Evolutionary conservation across 2,888 invertebrate species (phyloP).

Genomic region (Pristionchus fissidentatus): DNA sequence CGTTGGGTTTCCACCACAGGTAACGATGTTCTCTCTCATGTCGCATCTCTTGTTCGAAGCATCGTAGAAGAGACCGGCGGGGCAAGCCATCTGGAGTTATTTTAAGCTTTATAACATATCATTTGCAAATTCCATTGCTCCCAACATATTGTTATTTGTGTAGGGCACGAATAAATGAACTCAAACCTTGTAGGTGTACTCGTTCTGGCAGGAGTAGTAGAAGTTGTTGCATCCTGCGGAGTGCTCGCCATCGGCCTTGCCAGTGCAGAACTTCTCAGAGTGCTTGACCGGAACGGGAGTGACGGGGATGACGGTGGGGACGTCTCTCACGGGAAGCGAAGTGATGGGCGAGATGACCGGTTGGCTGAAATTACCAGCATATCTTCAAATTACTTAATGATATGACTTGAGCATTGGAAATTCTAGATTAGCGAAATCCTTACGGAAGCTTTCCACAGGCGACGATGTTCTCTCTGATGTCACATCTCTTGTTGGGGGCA

Average conservation of each 20-base stretch:
- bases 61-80: slow-evolving; percentile 53
- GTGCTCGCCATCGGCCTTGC: slow-evolving; percentile 27
- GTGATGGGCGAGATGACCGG: slow-evolving; percentile 46
- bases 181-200: slow-evolving; percentile 35
- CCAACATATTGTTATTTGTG: too few relatives aligned
- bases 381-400: too few relatives aligned
- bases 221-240: background rate
- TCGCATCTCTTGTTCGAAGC: slow-evolving; percentile 49
- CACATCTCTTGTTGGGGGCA: slow-evolving; percentile 46
- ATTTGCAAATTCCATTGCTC: background rate
- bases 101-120: background rate
- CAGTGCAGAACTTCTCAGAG: slow-evolving; percentile 30
- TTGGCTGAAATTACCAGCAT: too few relatives aligned
- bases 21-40: slow-evolving; percentile 44
- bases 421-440: background rate
- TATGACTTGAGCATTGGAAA: background rate
- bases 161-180: too few relatives aligned
- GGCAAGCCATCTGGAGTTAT: slow-evolving; percentile 50
- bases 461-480: slow-evolving; percentile 48
- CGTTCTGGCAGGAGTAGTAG: slow-evolving; percentile 35
- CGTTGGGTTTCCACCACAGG: slow-evolving; percentile 51
- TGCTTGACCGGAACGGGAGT: background rate
- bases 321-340: slow-evolving; percentile 48
- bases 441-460: slow-evolving; percentile 55
- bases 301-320: background rate